Evolutionary conservation across 2,888 invertebrate genomes (phyloP).

Genomic region (Axea sp.): DNA sequence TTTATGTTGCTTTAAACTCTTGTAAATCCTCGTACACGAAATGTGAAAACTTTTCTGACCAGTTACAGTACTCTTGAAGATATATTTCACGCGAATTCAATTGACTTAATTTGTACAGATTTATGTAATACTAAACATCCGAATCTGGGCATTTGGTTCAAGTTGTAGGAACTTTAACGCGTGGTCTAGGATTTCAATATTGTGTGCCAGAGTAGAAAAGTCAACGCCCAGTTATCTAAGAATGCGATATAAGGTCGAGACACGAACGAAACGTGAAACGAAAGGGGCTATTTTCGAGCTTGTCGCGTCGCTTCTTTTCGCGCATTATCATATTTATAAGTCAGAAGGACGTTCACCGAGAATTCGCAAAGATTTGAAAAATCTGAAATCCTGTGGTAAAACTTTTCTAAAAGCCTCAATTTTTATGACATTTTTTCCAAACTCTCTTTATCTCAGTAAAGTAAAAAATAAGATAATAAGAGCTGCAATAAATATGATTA

Average conservation of each 20-base stretch:
- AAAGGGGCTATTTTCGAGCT: slow-evolving; percentile 74
- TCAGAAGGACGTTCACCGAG: slow-evolving; percentile 62
- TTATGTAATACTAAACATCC: slow-evolving; percentile 41
- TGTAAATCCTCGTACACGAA: slow-evolving; percentile 10
- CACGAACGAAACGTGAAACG: slow-evolving; percentile 64
- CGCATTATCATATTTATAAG: slow-evolving; percentile 79
- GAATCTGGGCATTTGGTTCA: slow-evolving; percentile 33
- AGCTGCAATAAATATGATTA: slow-evolving; percentile 49
- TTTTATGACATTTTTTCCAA: slow-evolving; percentile 46
- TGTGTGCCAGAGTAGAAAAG: slow-evolving; percentile 65
- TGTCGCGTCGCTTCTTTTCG: slow-evolving; percentile 70
- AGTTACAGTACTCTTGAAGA: background rate
- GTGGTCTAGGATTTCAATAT: slow-evolving; percentile 75
- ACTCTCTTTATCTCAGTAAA: slow-evolving; percentile 9
- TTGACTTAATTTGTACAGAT: slow-evolving; percentile 50
- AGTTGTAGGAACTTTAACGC: slow-evolving; percentile 69
- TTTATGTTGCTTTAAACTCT: slow-evolving; percentile 12
- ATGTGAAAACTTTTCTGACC: slow-evolving; percentile 23
- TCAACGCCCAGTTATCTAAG: slow-evolving; percentile 67
- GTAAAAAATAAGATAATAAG: slow-evolving; percentile 2
- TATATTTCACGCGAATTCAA: slow-evolving; percentile 29
- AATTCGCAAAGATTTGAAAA: slow-evolving; percentile 62
- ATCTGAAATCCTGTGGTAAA: slow-evolving; percentile 57
- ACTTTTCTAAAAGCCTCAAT: slow-evolving; percentile 52
- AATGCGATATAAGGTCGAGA: slow-evolving; percentile 67